Base-by-base conservation (phyloP, 2,797 vertebrate genomes). In the Calcarius lapponicus region DNA sequence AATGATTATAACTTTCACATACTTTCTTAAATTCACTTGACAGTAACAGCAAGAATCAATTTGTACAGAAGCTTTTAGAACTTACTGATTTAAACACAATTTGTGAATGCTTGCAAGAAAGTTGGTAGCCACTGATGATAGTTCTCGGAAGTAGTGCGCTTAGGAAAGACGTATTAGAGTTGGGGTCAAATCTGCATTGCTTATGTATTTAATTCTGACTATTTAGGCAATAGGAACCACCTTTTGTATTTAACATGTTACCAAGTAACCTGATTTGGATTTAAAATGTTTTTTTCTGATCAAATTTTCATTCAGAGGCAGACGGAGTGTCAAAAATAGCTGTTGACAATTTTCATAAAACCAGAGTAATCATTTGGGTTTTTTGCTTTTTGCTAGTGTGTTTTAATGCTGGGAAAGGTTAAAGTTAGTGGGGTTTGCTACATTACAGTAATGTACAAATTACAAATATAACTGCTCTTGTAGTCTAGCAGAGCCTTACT, bases 331-430 rank as follows among this genome's bases (percentile, higher is more conserved):
- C 7, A 65, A 54, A 11, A 28, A 34, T 38, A 92, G 9, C 26
- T 80, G n/a, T n/a, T 75, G 24, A 84, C 21, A 75, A 53, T 81
- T 75, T 86, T 74, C 25, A 42, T 57, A 40, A 61, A 85, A 45
- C 1, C 15, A 78, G 16, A 64, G 8, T 48, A 10, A 25, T 80
- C 0, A 8, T 4, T 10, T 29, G 26, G 4, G 2, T 0, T 3
- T 72, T 70, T 80, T 92, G 7, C 7, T 20, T 34, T 67, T 91
- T 60, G 10, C 20, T 66, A 22, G 5, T 0, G 0, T n/a, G 11
- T 70, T 84, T 84, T 61, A 81, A 32, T 2, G 2, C 11, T 51
- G 28, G 19, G 17, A n/a, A 45, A 71, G 6, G 4, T n/a, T 73
- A 32, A 80, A 66, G 20, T 11, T 40, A 47, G 38, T 70, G 9